Evolutionary conservation across 1,140 invertebrate genomes (phyloP).

Genomic region (Microplitis mediator): DNA sequence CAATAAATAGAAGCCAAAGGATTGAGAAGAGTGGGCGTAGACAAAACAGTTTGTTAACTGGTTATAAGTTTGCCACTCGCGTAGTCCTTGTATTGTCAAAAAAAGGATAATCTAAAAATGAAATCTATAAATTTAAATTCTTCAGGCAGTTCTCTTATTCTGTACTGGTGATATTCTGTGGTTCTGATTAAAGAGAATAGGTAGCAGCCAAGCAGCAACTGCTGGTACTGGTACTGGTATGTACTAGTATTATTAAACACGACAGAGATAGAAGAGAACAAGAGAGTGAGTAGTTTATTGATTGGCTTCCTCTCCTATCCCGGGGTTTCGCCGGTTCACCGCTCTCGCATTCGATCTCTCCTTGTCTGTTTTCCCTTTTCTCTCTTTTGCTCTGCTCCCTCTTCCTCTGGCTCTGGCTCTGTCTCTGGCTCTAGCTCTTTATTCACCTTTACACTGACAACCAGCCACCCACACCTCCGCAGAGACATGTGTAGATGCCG

Average conservation of each 20-base stretch:
- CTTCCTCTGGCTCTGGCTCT: background rate
- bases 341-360: slow-evolving; percentile 42
- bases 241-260: background rate
- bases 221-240: slow-evolving; percentile 24
- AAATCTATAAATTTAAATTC: too few relatives aligned
- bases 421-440: background rate
- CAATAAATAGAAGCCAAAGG: background rate
- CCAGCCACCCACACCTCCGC: too few relatives aligned
- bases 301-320: slow-evolving; percentile 56
- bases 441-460: too few relatives aligned
- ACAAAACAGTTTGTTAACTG: slow-evolving; percentile 54
- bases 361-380: slow-evolving; percentile 36
- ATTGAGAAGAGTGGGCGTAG: slow-evolving; percentile 57
- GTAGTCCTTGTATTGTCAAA: too few relatives aligned
- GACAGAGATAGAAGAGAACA: slow-evolving; percentile 44
- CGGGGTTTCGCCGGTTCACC: slow-evolving; percentile 45
- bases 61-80: slow-evolving; percentile 14
- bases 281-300: slow-evolving; percentile 53
- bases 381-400: slow-evolving; percentile 22
- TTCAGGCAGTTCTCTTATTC: too few relatives aligned
- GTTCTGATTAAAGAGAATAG: too few relatives aligned
- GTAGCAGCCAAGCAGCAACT: background rate
- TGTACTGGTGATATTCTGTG: too few relatives aligned
- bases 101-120: too few relatives aligned
- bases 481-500: too few relatives aligned